Base-by-base conservation (phyloP, 2,888 invertebrate species). In the Lepidonotus clava region DNA sequence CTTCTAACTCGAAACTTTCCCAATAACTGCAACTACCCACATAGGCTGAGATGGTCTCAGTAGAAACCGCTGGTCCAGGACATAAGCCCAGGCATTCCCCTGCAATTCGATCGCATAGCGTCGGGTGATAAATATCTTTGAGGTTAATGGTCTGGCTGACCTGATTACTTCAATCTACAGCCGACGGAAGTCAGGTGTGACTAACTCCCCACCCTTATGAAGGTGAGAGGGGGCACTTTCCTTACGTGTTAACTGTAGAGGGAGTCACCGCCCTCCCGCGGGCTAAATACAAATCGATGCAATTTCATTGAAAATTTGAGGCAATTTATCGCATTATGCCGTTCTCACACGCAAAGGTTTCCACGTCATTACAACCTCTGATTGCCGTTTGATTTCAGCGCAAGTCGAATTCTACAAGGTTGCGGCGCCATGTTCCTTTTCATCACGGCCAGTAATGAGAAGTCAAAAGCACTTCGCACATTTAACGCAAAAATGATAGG, bases 361-460 rank as follows among this genome's bases (percentile, higher is more conserved):
- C 71, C 28, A 34, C 71, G 38, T 38, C 71, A 71, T 71, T 71
- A 71, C 71, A 34, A 38, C 11, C 38, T 18, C 36, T 71, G 71
- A 71, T 71, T 71, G 71, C 71, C 71, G 34, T 71, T 71, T 71
- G 71, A 71, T 71, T 71, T 71, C 14, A 34, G 71, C 38, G 11
- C n/a, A 71, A 71, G 71, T 71, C 71, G 71, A 71, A 71, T 71
- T 24, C 71, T 71, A 71, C 71, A 18, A 71, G 71, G 71, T 71
- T 34, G 38, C 8, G 36, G 28, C 28, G 0, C 61, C 61, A 32
- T 24, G 24, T 61, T 61, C 71, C 71, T 71, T 71, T 34, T 71
- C 71, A 71, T 71, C 71, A 71, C 36, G 8, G 38, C 1, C 14
- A 34, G 14, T 71, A 71, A 71, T 71, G 71, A 71, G 36, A 38